Evolutionary conservation across 2,888 invertebrate genomes (phyloP).

Genomic region (Stenodera caucasica): DNA sequence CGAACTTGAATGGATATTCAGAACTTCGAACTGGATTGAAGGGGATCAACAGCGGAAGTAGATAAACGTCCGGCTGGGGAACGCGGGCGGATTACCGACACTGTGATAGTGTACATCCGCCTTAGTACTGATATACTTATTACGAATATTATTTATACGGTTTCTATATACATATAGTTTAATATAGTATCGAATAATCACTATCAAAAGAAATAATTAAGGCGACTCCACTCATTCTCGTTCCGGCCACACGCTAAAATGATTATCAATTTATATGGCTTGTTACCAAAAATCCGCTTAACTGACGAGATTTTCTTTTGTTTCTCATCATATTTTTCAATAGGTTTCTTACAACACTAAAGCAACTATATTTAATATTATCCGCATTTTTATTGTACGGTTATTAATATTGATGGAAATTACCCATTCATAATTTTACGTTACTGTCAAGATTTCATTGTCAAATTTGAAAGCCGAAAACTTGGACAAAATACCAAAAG

Average conservation of each 20-base stretch:
- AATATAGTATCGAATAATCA: constrained; percentile 33
- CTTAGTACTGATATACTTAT: constrained; percentile 43
- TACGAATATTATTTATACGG: constrained; percentile 32
- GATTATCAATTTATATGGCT: constrained; percentile 53
- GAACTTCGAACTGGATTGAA: constrained; percentile 45
- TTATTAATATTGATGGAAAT: background rate
- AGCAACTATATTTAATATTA: background rate
- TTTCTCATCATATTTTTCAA: constrained; percentile 38
- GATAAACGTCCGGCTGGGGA: constrained; percentile 47
- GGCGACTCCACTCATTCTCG: constrained; percentile 37
- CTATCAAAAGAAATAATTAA: constrained; percentile 48
- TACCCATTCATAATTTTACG: too few species aligned
- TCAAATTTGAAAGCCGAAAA: background rate
- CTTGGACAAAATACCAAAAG: background rate
- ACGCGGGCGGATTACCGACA: constrained; percentile 46
- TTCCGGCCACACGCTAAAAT: constrained; percentile 40
- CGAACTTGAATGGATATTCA: constrained; percentile 30
- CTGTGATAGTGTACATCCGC: constrained; percentile 48
- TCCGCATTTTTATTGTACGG: too few species aligned
- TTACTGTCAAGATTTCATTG: too few species aligned
- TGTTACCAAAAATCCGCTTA: constrained; percentile 51
- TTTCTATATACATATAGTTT: constrained; percentile 29
- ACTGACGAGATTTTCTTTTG: constrained; percentile 44
- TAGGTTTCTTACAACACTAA: constrained; percentile 18
- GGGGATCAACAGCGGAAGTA: constrained; percentile 50